Base-by-base conservation (phyloP, 2,888 invertebrate genomes). In the Drosophila paramelanica region DNA sequence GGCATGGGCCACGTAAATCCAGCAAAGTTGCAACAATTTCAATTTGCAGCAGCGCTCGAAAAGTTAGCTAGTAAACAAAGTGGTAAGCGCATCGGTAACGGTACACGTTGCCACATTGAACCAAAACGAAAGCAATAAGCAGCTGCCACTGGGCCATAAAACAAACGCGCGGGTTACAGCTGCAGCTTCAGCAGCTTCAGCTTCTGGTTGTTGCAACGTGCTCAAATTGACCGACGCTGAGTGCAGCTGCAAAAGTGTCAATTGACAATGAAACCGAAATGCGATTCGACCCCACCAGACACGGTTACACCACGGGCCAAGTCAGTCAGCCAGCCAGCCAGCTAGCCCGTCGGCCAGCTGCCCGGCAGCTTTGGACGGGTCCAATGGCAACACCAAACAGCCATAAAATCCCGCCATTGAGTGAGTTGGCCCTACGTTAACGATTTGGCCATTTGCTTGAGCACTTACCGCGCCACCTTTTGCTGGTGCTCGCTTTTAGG, bases 191-290 rank as follows among this genome's bases (percentile, higher is more conserved):
- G 6, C 27, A 7, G 27, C 27, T 7, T 8, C 31, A 10, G 13
- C 43, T 14, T 36, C 52, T 43, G 8, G n/a, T 10, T 31, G 31
- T 10, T 31, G 10, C 8, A 36, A 13, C 38, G 5, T 20, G 23
- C 38, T 47, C 52, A 33, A 55, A 46, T 55, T 67, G 68, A 56
- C 68, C 61, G 23, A 8, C 20, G 23, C 46, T 33, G 65, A 65
- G 59, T 76, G 71, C 67, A 72, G 62, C 43, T 72, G 67, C 65
- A 88, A 81, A 76, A 88, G 85, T 86, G 85, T 88, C 85, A 86
- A 88, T 86, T 86, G 85, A 88, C 86, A 88, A 83, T 86, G 86
- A 86, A 88, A 72, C 75, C 75, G 68, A 86, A 83, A 86, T 81
- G 68, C 67, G 66, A 75, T 61, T 61, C 59, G 51, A 60, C 23